Base-by-base conservation (phyloP, 1,140 invertebrate species). In the Drosophila parvula region DNA sequence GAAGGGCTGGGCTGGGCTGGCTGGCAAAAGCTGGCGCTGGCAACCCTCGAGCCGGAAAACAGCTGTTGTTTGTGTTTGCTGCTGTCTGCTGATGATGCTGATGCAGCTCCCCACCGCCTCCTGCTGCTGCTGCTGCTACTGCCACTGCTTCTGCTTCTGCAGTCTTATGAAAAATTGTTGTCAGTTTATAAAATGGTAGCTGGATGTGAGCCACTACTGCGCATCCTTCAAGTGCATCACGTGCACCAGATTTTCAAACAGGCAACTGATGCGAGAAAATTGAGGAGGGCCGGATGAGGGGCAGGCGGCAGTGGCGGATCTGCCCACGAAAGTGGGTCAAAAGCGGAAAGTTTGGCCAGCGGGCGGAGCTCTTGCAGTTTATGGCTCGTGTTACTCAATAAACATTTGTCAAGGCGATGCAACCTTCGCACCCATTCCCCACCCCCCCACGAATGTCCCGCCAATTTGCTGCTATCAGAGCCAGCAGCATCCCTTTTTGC, bases 161-260 rank as follows among this genome's bases (percentile, higher is more conserved):
- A 73, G 56, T 76, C 69, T 84, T 75, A 79, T 86, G 83, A 86
- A 70, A 86, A 88, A 88, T 79, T 77, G 83, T 88, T 82, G 75
- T 88, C 79, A 88, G 83, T 88, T 88, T 88, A 86, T 88, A 88
- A 88, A 86, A 79, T 82, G 75, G 74, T 77, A 50, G 74, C 59
- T 74, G 41, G 67, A 53, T 80, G 65, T 58, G 60, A 85, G 81
- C 65, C 70, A 74, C 78, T 84, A 74, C 78, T 84, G 79, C 73
- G 79, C 64, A 63, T 70, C 74, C 74, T 85, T 78, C 74, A 81
- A 65, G 68, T 70, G 61, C 76, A 82, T 61, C 58, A 82, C 79
- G 82, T 86, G 78, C 81, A 73, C 65, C 78, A 86, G 65, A 78
- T 70, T 73, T 74, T 30, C 38, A 12, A 69, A 59, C 56, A 68